phyloP scores from a whole-genome alignment of 2,888 invertebrate genomes.

The Sepioteuthis lessoniana region DNA sequence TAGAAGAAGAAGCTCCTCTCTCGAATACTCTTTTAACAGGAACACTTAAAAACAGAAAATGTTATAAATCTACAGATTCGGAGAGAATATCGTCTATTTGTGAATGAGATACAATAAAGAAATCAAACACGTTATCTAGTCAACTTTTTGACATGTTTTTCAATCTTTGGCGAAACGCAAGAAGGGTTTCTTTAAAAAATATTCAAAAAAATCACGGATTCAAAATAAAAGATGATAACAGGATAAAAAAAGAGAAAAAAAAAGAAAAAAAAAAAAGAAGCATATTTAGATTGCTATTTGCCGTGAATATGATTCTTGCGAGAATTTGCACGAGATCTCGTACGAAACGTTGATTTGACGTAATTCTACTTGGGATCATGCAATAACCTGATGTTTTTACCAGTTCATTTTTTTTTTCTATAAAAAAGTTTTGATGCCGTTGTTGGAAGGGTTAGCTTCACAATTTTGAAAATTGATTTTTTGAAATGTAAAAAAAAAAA shows the following conservation, averaged over 20 bases:
- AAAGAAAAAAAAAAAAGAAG: background rate
- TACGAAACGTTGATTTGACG: slow-evolving; percentile 33
- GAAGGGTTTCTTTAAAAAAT: too few species aligned
- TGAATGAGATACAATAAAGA: too few species aligned
- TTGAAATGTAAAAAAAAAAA: background rate
- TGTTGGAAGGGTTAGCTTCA: background rate
- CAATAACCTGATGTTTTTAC: background rate
- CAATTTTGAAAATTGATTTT: background rate
- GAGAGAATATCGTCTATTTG: too few species aligned
- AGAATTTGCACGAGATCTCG: background rate
- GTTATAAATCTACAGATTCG: too few species aligned
- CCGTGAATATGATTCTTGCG: background rate
- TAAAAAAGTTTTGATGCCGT: too few species aligned
- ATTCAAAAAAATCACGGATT: too few species aligned
- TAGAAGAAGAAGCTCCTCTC: too few species aligned
- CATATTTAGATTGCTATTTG: background rate
- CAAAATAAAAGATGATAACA: background rate
- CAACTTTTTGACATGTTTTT: too few species aligned
- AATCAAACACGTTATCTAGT: too few species aligned
- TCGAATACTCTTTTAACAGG: too few species aligned
- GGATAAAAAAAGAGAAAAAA: background rate
- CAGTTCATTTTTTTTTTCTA: background rate
- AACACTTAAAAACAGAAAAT: too few species aligned
- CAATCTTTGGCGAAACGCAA: too few species aligned
- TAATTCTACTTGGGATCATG: background rate